These are phyloP conservation scores for Burhinus oedicnemus DNA, from an alignment of 2,113 vertebrate genomes.

Conservation along the genomic window DNA sequence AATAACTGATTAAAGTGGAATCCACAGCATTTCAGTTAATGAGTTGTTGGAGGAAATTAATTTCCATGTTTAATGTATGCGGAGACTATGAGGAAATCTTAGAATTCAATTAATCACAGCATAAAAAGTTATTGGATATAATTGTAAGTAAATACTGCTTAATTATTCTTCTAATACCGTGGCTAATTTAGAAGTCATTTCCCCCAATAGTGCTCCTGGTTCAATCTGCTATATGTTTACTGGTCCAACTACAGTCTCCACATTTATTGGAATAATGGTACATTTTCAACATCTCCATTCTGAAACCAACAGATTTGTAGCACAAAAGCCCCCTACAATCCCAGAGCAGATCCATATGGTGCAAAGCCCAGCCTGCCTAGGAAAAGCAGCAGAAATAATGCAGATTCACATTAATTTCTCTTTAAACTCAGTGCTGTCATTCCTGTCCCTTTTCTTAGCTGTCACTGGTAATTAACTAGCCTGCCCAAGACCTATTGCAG, in stretches of 20 bases:
- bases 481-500: not conserved
- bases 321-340: not conserved
- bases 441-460: constrained; percentile 36
- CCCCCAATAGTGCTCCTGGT: not conserved
- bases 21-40: not conserved
- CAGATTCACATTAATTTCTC: constrained; percentile 9
- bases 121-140: constrained; percentile 32
- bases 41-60: constrained; percentile 31
- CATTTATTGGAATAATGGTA: not conserved
- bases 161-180: constrained; percentile 46
- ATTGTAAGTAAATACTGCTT: constrained; percentile 54
- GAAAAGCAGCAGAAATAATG: constrained; percentile 33
- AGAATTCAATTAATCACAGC: constrained; percentile 40
- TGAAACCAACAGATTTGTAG: not conserved
- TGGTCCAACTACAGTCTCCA: not conserved
- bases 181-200: constrained; percentile 24
- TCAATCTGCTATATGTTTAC: not conserved
- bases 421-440: not conserved
- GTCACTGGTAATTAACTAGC: constrained; percentile 38
- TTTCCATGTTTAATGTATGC: constrained; percentile 39
- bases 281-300: not conserved
- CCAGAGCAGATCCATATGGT: not conserved
- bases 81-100: constrained; percentile 13
- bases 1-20: not conserved
- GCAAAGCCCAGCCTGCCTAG: not conserved